Evolutionary conservation across 1,140 invertebrate genomes (phyloP).

Genomic region (Galleria mellonella): DNA sequence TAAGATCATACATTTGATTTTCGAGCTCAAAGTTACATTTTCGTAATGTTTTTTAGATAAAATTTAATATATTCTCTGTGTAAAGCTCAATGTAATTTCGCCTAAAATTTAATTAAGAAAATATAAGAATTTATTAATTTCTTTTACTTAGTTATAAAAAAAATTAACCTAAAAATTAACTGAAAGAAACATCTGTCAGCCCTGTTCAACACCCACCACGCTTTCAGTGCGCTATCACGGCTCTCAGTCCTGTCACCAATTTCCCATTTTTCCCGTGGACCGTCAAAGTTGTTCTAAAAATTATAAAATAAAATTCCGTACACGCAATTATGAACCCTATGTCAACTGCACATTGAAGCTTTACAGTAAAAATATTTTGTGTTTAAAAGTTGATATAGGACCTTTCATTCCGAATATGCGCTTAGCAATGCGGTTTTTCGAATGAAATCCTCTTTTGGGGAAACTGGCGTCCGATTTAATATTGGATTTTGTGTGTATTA

Average conservation of each 20-base stretch:
- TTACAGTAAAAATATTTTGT: no score
- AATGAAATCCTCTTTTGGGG: slow-evolving; percentile 54
- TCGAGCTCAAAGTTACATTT: no score
- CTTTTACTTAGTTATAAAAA: no score
- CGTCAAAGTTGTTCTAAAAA: not conserved
- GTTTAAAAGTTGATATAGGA: slow-evolving; percentile 5
- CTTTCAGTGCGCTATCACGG: slow-evolving; percentile 64
- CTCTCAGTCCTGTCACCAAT: slow-evolving; percentile 65
- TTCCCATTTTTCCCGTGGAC: slow-evolving; percentile 62
- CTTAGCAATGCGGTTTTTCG: slow-evolving; percentile 65
- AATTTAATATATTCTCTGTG: no score
- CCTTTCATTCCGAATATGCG: slow-evolving; percentile 10
- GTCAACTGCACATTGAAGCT: not conserved
- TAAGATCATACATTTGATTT: no score
- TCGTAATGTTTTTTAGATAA: no score
- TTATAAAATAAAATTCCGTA: not conserved
- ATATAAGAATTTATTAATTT: no score
- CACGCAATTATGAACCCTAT: slow-evolving; percentile 15
- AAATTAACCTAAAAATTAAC: not conserved
- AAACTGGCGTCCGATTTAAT: slow-evolving; percentile 58
- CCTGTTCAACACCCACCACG: slow-evolving; percentile 44
- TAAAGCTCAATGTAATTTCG: no score
- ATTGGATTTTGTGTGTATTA: slow-evolving; percentile 40
- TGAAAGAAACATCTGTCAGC: slow-evolving; percentile 13
- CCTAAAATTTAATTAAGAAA: no score